Percentiles rank a stretch among this genome's conserved stretches.
phyloP scores from a whole-genome alignment of 2,888 invertebrate species.

The Dryobotodes eremita region DNA sequence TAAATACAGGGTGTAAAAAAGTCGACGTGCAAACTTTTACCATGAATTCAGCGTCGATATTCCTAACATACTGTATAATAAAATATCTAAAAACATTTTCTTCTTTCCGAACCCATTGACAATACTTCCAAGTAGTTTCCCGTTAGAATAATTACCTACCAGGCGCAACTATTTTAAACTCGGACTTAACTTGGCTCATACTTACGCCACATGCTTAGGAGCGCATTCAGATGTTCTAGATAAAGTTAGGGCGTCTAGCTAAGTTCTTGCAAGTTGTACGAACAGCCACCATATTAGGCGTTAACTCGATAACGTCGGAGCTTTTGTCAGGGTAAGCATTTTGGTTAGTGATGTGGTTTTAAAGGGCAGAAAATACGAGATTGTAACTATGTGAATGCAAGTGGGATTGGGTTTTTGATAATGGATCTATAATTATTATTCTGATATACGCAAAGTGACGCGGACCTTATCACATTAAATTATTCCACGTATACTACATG shows the following conservation, averaged over 20 bases:
- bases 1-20: no score
- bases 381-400: background rate
- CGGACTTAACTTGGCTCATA: constrained; percentile 51
- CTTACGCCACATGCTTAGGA: constrained; percentile 58
- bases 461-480: no score
- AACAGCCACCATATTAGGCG: constrained; percentile 53
- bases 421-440: background rate
- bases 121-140: background rate
- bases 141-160: constrained; percentile 42
- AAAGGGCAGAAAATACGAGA: background rate
- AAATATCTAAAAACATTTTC: background rate
- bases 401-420: background rate
- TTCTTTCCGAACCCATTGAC: background rate
- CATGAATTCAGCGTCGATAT: no score
- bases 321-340: constrained; percentile 44
- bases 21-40: no score
- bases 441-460: no score
- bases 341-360: constrained; percentile 7
- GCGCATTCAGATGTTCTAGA: constrained; percentile 61
- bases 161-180: constrained; percentile 57
- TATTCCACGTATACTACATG: no score
- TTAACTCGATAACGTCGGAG: constrained; percentile 52
- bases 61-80: no score
- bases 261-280: constrained; percentile 52
- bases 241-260: constrained; percentile 53